Evolutionary conservation across 1,140 invertebrate genomes (phyloP), one percentile per base, ranked within the genome.

Genomic region (Battus philenor): DNA sequence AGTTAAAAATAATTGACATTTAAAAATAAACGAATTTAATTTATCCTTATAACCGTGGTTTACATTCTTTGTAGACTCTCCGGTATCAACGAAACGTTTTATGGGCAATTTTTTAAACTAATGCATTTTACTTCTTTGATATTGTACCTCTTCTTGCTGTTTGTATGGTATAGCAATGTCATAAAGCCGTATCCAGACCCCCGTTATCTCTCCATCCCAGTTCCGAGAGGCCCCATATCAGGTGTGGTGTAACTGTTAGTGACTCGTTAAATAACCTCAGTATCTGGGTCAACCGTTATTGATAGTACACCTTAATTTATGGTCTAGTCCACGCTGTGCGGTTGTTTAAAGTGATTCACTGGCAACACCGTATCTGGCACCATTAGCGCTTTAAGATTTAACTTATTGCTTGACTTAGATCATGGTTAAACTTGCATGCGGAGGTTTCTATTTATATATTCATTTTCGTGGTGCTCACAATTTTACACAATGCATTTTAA

Each of bases 231-330:
- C 47, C 33, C 74, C 70, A 73, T 77, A 74, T 74, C 73, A 74
- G 70, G 74, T 54, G 24, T 58, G 56, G 49, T 55, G 50, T 69
- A 71, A 75, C 73, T 66, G 73, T 73, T 68, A 62, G 48, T 48
- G 53, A 59, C 62, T 71, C 53, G 68, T 69, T 68, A 60, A 59
- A 54, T 63, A 59, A 62, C 59, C 52, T 34, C 47, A 36, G 48
- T 50, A 74, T 69, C 52, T 79, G 59, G 75, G 75, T 74, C 75
- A 79, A 67, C 75, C 75, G 72, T 74, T 76, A 76, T 54, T 43
- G 52, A 70, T 65, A 66, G 39, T 55, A 55, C 46, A 46, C 49
- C 55, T 55, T 46, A 50, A 57, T 56, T 58, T 60, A 50, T 48
- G 47, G 49, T 41, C 38, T 43, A 54, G 22, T 29, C 44, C 22